phyloP scores from a whole-genome alignment of 2,797 vertebrate genomes.

The Mormyrus proboscirostris region DNA sequence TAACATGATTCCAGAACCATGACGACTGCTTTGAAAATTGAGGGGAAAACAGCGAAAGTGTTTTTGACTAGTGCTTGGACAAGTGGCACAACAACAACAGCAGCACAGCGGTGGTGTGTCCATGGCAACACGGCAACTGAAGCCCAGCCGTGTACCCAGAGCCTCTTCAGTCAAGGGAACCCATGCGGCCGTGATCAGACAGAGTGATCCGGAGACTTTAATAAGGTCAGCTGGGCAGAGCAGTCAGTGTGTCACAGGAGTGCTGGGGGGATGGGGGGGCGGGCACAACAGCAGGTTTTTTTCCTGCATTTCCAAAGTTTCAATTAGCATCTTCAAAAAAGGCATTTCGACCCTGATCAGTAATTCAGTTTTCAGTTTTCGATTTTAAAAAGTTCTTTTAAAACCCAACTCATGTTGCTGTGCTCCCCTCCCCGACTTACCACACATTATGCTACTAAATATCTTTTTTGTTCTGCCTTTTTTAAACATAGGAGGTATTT shows the following conservation, averaged over 20 bases:
- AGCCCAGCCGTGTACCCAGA: background rate
- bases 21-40: background rate
- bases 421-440: background rate
- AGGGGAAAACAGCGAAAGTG: background rate
- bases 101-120: background rate
- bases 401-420: background rate
- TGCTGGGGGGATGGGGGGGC: background rate
- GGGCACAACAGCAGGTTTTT: background rate
- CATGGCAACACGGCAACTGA: background rate
- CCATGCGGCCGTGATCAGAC: background rate
- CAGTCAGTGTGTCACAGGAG: background rate
- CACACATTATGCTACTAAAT: background rate
- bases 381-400: background rate
- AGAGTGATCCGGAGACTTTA: background rate
- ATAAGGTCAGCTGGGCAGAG: background rate
- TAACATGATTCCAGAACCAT: background rate
- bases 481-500: background rate
- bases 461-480: background rate
- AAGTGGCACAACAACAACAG: background rate
- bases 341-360: background rate
- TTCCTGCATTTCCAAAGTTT: background rate
- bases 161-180: background rate
- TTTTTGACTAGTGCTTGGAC: background rate
- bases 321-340: background rate
- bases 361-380: background rate